Percentiles rank a stretch among this genome's conserved stretches.
These are phyloP conservation scores for Eunapius fragilis DNA, from an alignment of 37 sponge, comb jelly and placozoan species.

Conservation along the genomic window DNA sequence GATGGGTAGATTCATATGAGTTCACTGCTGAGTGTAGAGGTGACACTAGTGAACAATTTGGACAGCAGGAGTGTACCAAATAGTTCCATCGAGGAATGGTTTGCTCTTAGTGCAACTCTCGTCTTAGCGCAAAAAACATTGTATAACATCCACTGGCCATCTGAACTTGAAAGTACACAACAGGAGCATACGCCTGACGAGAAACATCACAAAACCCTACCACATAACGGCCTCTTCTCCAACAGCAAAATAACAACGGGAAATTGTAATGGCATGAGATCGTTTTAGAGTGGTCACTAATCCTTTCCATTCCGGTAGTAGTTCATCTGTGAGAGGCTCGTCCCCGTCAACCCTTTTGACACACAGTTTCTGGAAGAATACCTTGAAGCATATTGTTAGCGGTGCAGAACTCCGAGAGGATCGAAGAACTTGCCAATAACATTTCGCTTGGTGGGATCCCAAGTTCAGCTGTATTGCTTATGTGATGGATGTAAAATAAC, in stretches of 20 bases:
- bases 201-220: slow-evolving; percentile 40
- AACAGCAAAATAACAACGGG: slow-evolving; percentile 3
- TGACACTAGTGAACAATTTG: not conserved
- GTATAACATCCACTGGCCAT: not conserved
- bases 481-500: not conserved
- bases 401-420: slow-evolving; percentile 13
- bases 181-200: slow-evolving; percentile 20
- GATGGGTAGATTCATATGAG: not conserved
- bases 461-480: not conserved
- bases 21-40: not conserved
- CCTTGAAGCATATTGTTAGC: not conserved
- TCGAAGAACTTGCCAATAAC: not conserved
- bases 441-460: not conserved
- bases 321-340: slow-evolving; percentile 7
- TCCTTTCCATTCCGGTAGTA: not conserved
- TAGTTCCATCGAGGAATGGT: slow-evolving; percentile 35
- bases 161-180: slow-evolving; percentile 1
- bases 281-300: not conserved
- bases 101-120: slow-evolving; percentile 4
- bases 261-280: not conserved
- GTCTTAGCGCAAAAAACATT: slow-evolving; percentile 29
- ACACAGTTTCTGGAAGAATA: slow-evolving; percentile 18
- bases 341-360: slow-evolving; percentile 1
- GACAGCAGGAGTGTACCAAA: not conserved
- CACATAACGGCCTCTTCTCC: not conserved